These are phyloP conservation scores for Parelbella ahira DNA, from an alignment of 2,888 invertebrate genomes.

Conservation along the genomic window DNA sequence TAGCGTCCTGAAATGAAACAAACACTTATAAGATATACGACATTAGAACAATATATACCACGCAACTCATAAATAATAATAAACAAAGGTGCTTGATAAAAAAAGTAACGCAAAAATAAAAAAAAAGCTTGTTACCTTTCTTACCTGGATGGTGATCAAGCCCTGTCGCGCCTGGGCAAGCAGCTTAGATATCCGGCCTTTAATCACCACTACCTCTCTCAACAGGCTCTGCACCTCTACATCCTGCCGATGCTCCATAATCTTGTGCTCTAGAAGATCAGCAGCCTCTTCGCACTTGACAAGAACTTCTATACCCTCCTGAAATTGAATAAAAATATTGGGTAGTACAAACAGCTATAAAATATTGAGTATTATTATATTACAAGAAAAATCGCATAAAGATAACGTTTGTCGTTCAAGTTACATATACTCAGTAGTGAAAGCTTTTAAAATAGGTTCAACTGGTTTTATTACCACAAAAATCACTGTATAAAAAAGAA, in stretches of 20 bases:
- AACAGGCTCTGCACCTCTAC: slow-evolving; percentile 81
- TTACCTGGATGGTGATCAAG: slow-evolving; percentile 75
- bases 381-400: too few species aligned
- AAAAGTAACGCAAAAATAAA: neutral
- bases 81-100: neutral
- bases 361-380: too few species aligned
- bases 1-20: slow-evolving; percentile 74
- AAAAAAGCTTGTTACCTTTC: slow-evolving; percentile 52
- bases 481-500: too few species aligned
- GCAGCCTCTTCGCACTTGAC: slow-evolving; percentile 85
- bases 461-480: too few species aligned
- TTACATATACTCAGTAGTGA: too few species aligned
- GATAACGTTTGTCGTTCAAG: too few species aligned
- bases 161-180: slow-evolving; percentile 86
- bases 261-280: slow-evolving; percentile 81
- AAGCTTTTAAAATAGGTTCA: too few species aligned
- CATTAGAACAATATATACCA: too few species aligned
- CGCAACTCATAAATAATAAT: too few species aligned
- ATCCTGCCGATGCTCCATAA: slow-evolving; percentile 83
- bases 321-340: too few species aligned
- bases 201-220: slow-evolving; percentile 80
- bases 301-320: slow-evolving; percentile 86
- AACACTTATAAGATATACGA: too few species aligned
- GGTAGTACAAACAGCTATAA: too few species aligned
- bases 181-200: slow-evolving; percentile 83